Evolutionary conservation across 2,888 invertebrate species (phyloP), one percentile per base, ranked within the genome.

Genomic region (Drosophila neoperkinsi): DNA sequence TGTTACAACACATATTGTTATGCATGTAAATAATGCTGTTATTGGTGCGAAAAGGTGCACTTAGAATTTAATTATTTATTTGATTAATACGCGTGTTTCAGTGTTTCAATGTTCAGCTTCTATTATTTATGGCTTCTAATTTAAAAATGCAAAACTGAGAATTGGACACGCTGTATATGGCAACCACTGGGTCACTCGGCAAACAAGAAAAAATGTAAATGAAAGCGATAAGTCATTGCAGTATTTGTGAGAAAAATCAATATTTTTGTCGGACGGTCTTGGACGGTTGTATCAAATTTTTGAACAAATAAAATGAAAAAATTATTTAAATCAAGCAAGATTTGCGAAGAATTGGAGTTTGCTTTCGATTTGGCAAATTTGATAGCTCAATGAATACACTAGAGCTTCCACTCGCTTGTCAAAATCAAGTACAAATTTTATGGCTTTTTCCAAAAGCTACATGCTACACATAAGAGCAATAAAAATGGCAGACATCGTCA

Each of bases 391-490:
- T 11, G 28, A 28, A 56, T 38, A 9, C 30, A n/a, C 4, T 4
- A 11, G 11, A 11, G 18, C 18, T 18, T 13, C 46, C 30, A 5
- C 16, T 34, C 21, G 33, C 21, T 58, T 21, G 11, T 25, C 16
- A 63, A 18, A 21, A 25, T 34, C 18, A n/a, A 30, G 59, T 25
- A 25, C 16, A 46, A 16, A 25, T 25, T 2, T 57, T 34, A 13
- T 64, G 46, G 60, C 25, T 31, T 31, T 49, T 49, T 36, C 7
- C 25, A n/a, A n/a, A 31, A 49, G n/a, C 31, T 25, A 38, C 64
- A 38, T 50, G 64, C 31, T 28, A 25, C 64, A 50, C 49, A 38
- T n/a, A 38, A 31, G 25, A 38, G 36, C 60, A 60, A 31, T 33
- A 60, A 64, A 64, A 50, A 50, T 31, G 18, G 9, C 46, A 59